Evolutionary conservation across 2,113 vertebrate species (phyloP).

Genomic region (Oceanodroma tethys): DNA sequence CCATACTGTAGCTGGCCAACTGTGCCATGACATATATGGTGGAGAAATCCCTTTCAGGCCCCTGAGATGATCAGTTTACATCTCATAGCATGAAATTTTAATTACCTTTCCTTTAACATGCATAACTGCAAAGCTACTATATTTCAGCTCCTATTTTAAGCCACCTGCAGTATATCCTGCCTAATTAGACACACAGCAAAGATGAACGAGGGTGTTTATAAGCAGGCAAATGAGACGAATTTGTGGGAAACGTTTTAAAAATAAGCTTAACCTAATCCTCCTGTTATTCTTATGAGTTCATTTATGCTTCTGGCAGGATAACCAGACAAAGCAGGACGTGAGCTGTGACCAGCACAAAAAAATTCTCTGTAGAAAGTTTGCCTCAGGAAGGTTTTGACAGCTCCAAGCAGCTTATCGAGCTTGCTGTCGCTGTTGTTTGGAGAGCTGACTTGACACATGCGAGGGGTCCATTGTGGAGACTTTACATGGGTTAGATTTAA

Average conservation of each 20-base stretch:
- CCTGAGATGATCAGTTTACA: slow-evolving; percentile 33
- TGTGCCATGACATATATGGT: not conserved
- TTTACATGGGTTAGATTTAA: not conserved
- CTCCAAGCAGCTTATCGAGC: not conserved
- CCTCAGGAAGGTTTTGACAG: not conserved
- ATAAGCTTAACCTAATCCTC: slow-evolving; percentile 44
- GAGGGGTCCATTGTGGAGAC: not conserved
- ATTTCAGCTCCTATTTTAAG: slow-evolving; percentile 44
- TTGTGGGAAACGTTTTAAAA: slow-evolving; percentile 51
- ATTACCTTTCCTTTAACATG: slow-evolving; percentile 40
- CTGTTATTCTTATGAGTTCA: slow-evolving; percentile 56
- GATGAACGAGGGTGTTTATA: slow-evolving; percentile 44
- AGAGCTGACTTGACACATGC: not conserved
- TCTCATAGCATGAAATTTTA: slow-evolving; percentile 30
- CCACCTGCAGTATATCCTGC: slow-evolving; percentile 23
- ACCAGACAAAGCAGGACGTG: slow-evolving; percentile 33
- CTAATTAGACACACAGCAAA: slow-evolving; percentile 16
- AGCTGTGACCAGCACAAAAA: not conserved
- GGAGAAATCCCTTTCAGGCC: slow-evolving; percentile 8
- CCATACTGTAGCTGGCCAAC: not conserved
- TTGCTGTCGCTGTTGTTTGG: not conserved
- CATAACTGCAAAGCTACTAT: slow-evolving; percentile 6
- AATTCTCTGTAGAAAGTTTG: not conserved
- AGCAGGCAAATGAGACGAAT: slow-evolving; percentile 36
- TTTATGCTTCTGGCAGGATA: slow-evolving; percentile 50